phyloP scores from a whole-genome alignment of 2,888 invertebrate species.

The Coenonympha glycerion region DNA sequence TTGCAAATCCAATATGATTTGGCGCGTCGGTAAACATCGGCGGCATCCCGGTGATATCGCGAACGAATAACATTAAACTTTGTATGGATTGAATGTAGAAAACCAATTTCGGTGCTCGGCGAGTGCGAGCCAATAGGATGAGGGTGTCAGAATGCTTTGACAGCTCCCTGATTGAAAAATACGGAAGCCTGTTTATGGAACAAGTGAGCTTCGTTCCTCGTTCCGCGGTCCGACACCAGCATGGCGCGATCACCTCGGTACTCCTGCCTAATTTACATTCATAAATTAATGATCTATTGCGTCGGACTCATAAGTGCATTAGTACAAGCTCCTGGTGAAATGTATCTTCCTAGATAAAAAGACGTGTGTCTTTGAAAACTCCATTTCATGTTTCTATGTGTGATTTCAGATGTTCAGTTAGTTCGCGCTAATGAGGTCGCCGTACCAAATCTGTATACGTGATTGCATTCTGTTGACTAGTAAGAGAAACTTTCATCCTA shows the following conservation, averaged over 20 bases:
- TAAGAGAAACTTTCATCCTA: too few species aligned
- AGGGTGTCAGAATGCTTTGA: constrained; percentile 78
- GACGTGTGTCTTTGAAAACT: too few species aligned
- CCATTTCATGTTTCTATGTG: too few species aligned
- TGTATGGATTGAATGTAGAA: constrained; percentile 78
- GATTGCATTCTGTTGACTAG: too few species aligned
- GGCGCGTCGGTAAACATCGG: constrained; percentile 75
- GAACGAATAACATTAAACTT: constrained; percentile 77
- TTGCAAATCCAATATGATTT: constrained; percentile 77
- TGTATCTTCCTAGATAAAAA: too few species aligned
- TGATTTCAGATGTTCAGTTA: too few species aligned
- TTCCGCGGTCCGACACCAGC: constrained; percentile 24
- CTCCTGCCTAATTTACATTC: not conserved
- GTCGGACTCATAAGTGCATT: too few species aligned
- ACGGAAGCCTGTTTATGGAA: constrained; percentile 77
- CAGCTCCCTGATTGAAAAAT: constrained; percentile 80
- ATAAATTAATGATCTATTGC: not conserved
- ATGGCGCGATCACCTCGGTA: not conserved
- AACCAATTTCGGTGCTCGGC: constrained; percentile 77
- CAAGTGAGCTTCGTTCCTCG: constrained; percentile 52
- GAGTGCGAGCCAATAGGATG: constrained; percentile 77
- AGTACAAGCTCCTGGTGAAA: too few species aligned
- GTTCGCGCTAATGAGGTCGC: too few species aligned
- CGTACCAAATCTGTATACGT: too few species aligned
- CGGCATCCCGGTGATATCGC: constrained; percentile 76